phyloP scores from a whole-genome alignment of 2,888 invertebrate genomes.

The Synergus gifuensis region DNA sequence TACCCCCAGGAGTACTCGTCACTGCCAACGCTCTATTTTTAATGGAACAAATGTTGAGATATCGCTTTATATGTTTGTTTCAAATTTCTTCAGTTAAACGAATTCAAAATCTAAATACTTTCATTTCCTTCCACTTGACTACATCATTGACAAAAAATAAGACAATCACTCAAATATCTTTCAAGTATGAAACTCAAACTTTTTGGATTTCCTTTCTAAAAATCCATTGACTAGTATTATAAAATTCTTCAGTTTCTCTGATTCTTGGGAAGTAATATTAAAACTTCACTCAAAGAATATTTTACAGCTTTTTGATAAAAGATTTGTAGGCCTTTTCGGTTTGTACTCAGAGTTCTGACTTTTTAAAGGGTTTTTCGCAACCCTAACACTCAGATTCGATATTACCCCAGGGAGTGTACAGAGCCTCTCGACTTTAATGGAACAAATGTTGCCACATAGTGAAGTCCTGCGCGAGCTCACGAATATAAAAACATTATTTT shows the following conservation, averaged over 20 bases:
- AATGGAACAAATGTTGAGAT: constrained; percentile 63
- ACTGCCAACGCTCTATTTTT: constrained; percentile 49
- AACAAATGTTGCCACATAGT: constrained; percentile 68
- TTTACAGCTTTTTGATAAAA: not conserved
- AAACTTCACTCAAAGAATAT: not conserved
- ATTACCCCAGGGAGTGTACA: constrained; percentile 61
- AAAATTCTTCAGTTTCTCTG: no score
- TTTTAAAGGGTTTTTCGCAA: constrained; percentile 63
- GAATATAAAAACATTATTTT: constrained; percentile 32
- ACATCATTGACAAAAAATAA: no score
- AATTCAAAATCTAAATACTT: not conserved
- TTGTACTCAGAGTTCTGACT: constrained; percentile 57
- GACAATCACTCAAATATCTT: no score
- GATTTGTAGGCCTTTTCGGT: constrained; percentile 54
- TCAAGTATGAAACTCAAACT: no score
- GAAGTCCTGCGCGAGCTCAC: constrained; percentile 43
- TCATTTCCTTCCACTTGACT: no score
- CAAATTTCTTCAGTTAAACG: constrained; percentile 8
- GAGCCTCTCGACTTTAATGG: constrained; percentile 68
- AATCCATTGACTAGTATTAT: no score
- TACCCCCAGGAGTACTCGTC: constrained; percentile 55
- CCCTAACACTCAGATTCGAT: constrained; percentile 49
- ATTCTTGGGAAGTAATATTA: not conserved
- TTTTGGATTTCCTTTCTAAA: no score
- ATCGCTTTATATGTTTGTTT: constrained; percentile 42